Base-by-base conservation (phyloP, 2,113 vertebrate genomes). In the Zapus hudsonius region DNA sequence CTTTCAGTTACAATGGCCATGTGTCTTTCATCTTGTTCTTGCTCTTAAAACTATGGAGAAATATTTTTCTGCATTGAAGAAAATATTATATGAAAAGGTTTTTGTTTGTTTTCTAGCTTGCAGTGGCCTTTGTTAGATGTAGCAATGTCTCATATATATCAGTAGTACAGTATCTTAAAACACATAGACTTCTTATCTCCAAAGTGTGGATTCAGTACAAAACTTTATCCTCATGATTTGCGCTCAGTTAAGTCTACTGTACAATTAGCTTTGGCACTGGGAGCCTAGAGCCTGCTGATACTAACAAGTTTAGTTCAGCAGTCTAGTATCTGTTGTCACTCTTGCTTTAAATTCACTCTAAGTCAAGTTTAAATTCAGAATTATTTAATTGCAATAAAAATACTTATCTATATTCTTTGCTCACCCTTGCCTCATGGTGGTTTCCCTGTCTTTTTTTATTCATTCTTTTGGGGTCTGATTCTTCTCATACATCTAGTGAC, bases 41-140 rank as follows among this genome's bases (percentile, higher is more conserved):
- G n/a, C n/a, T n/a, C 2, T 1, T 52, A 70, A 70, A 70, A 6
- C 12, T 59, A 20, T 3, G 40, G 5, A 31, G 17, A 72, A 0
- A 33, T 23, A 2, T n/a, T 31, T 40, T 72, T 33, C 5, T 31
- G 9, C 6, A 33, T 9, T 59, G 27, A 40, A 40, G 6, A 33
- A 20, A 72, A 40, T 15, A 23, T 7, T 55, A 3, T n/a, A n/a
- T n/a, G 2, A 27, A 69, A 47, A 36, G 36, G n/a, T 84, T 83
- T 31, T 23, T 0, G 2, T 44, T n/a, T n/a, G n/a, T 52, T 36
- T 20, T 44, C n/a, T 67, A 67, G 23, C 22, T n/a, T 47, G 29
- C 4, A 52, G 3, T 83, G 20, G 13, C 3, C 6, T 52, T 47
- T 72, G 36, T 36, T n/a, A 23, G 3, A 38, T 17, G 6, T 0